Conservation (phyloP, 2,888 invertebrate genomes). For the Acanthosoma haemorrhoidale region DNA sequence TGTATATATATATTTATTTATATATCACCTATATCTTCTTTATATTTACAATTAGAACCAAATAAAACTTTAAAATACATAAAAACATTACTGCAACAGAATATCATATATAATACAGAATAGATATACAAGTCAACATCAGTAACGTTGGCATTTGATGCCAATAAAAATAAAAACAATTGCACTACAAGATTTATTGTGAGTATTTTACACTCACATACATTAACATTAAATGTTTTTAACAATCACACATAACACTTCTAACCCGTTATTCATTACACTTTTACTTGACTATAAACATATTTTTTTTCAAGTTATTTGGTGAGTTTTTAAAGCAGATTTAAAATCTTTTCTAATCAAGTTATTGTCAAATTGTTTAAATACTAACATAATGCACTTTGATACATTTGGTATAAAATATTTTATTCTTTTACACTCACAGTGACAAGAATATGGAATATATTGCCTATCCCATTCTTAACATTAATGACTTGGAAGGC, state of each 20-base stretch:
- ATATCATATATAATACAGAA: constrained; percentile 27
- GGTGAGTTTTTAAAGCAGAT: constrained; percentile 26
- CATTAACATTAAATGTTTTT: not conserved
- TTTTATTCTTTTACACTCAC: constrained; percentile 21
- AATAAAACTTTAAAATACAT: constrained; percentile 27
- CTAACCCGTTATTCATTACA: constrained; percentile 39
- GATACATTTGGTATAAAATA: constrained; percentile 18
- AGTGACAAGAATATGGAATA: constrained; percentile 21
- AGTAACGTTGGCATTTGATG: constrained; percentile 11
- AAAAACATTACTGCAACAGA: constrained; percentile 24
- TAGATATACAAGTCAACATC: constrained; percentile 13
- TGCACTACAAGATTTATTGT: constrained; percentile 25
- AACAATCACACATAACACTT: constrained; percentile 17
- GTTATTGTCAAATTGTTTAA: constrained; percentile 1
- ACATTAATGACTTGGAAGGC: constrained; percentile 28
- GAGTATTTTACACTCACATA: constrained; percentile 10
- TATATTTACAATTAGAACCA: constrained; percentile 26
- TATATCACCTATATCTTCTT: constrained; percentile 23
- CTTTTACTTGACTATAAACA: constrained; percentile 22
- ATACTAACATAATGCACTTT: constrained; percentile 3
- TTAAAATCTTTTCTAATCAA: constrained; percentile 1
- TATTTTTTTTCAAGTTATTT: constrained; percentile 18
- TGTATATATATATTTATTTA: not conserved
- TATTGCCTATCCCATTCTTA: constrained; percentile 17
- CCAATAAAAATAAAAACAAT: constrained; percentile 26